phyloP scores from a whole-genome alignment of 2,888 invertebrate genomes.

The Ophion ellenae region DNA sequence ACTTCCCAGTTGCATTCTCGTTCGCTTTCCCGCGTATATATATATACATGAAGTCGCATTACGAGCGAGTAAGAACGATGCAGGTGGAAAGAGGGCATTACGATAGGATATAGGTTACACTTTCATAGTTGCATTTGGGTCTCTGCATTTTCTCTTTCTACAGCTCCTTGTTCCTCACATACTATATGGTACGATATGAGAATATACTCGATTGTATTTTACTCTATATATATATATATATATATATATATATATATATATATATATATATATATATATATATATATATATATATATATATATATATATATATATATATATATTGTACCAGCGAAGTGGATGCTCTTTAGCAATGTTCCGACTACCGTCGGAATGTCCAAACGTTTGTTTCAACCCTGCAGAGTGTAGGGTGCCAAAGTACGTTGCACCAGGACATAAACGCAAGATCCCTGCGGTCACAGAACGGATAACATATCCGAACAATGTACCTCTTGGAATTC shows the following conservation, averaged over 20 bases:
- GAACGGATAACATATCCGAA: neutral
- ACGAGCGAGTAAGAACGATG: slow-evolving; percentile 55
- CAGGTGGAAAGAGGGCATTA: slow-evolving; percentile 55
- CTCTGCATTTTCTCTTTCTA: slow-evolving; percentile 19
- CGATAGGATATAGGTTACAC: slow-evolving; percentile 49
- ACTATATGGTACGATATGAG: slow-evolving; percentile 29
- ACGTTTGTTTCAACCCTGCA: slow-evolving; percentile 34
- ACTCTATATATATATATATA: slow-evolving; percentile 24
- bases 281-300: slow-evolving; percentile 1
- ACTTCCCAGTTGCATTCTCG: slow-evolving; percentile 49
- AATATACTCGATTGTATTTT: slow-evolving; percentile 42
- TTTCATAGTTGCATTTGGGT: slow-evolving; percentile 41
- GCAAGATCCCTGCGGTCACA: neutral
- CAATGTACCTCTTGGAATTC: neutral
- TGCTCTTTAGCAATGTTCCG: slow-evolving; percentile 14
- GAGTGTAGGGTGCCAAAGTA: slow-evolving; percentile 12
- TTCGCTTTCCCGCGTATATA: slow-evolving; percentile 13
- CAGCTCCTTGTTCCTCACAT: slow-evolving; percentile 28
- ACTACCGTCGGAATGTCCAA: slow-evolving; percentile 27
- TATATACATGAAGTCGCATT: slow-evolving; percentile 33
- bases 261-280: slow-evolving; percentile 20
- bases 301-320: slow-evolving; percentile 21
- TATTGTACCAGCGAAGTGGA: slow-evolving; percentile 18
- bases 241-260: slow-evolving; percentile 27
- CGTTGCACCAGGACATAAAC: neutral